These are phyloP conservation scores for Drosophila lini DNA, from an alignment of 1,140 invertebrate species.

Conservation along the genomic window DNA sequence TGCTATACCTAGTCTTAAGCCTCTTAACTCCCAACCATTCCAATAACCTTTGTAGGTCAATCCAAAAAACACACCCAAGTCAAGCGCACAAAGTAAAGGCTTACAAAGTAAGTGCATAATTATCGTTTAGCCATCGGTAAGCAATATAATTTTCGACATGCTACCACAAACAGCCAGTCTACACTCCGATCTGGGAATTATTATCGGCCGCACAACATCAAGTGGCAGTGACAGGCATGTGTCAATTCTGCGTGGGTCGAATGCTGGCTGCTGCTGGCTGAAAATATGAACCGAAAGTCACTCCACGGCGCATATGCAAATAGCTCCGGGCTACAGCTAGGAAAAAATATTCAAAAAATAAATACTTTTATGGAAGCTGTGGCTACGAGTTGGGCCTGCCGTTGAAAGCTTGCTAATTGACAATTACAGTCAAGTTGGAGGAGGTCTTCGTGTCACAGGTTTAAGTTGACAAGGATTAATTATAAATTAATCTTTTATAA, in stretches of 20 bases:
- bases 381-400: conserved; percentile 26
- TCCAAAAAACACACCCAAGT: conserved; percentile 21
- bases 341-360: conserved; percentile 30
- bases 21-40: background rate
- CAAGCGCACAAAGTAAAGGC: conserved; percentile 17
- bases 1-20: background rate
- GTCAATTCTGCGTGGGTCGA: conserved; percentile 68
- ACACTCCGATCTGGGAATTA: conserved; percentile 10
- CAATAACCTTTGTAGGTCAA: conserved; percentile 2
- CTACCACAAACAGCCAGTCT: conserved; percentile 56
- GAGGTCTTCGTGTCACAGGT: conserved; percentile 7
- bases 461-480: background rate
- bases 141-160: conserved; percentile 53
- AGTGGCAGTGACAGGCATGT: conserved; percentile 62
- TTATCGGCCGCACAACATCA: conserved; percentile 48
- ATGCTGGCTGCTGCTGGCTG: conserved; percentile 22
- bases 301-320: conserved; percentile 43
- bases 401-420: conserved; percentile 78
- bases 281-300: conserved; percentile 37
- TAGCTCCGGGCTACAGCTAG: conserved; percentile 13
- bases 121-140: conserved; percentile 37
- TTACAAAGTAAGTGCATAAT: conserved; percentile 50
- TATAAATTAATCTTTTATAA: background rate
- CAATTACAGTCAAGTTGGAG: conserved; percentile 66
- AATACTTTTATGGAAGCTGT: conserved; percentile 64